Evolutionary conservation across 2,113 vertebrate genomes (phyloP).

Genomic region (Vulpes ferrilata): DNA sequence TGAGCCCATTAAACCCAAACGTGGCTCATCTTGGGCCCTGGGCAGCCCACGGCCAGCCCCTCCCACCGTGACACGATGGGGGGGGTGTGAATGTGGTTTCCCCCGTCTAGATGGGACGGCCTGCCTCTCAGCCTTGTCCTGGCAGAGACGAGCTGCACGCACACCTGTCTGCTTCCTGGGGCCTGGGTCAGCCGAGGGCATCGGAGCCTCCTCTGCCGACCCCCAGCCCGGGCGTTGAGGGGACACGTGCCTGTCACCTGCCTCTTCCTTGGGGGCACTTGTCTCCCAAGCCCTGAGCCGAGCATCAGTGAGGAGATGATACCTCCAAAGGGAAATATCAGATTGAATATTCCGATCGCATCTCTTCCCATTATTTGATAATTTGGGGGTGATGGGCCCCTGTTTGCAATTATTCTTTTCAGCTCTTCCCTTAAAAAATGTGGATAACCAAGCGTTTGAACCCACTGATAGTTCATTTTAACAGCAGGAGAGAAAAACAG

Average conservation of each 20-base stretch:
- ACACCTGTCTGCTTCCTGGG: not conserved
- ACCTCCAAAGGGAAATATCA: not conserved
- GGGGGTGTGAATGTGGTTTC: too few relatives aligned
- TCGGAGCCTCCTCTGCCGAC: not conserved
- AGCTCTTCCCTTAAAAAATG: slow-evolving; percentile 26
- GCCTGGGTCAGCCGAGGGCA: not conserved
- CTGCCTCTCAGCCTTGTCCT: not conserved
- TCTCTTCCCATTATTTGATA: not conserved
- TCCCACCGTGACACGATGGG: not conserved
- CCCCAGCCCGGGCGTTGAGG: not conserved
- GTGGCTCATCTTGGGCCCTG: rapidly evolving
- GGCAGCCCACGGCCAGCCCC: not conserved
- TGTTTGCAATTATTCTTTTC: slow-evolving; percentile 24
- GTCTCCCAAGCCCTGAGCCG: not conserved
- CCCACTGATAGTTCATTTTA: slow-evolving; percentile 11
- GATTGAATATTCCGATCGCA: not conserved
- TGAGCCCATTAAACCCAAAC: not conserved
- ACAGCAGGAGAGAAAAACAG: not conserved
- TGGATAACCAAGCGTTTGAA: slow-evolving; percentile 38
- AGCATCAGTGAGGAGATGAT: not conserved
- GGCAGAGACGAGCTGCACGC: not conserved
- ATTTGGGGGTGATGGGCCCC: not conserved
- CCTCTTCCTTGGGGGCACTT: not conserved
- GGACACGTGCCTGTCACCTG: not conserved
- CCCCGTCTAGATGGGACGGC: not conserved